Base-by-base conservation (phyloP, 1,140 invertebrate species). In the Acromyrmex heyeri region DNA sequence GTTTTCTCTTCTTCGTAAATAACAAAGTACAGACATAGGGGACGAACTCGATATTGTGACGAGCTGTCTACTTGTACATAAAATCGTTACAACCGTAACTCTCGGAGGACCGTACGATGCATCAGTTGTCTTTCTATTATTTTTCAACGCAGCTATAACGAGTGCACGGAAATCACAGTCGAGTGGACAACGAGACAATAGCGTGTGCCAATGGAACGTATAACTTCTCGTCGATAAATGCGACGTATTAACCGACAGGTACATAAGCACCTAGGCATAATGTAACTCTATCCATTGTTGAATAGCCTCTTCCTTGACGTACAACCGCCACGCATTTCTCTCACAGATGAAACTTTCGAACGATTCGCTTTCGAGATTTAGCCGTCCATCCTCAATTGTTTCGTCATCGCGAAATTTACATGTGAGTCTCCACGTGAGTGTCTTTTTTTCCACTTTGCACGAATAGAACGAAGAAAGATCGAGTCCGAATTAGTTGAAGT, bases 161-260 rank as follows among this genome's bases (percentile, higher is more conserved):
- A 82, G 38, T 30, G 69, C 69, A 30, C 79, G 69, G 79, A 48
- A 83, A 83, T 83, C 79, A 48, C 79, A 83, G 61, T 76, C 65
- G 79, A 87, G 78, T 90, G 79, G 89, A 87, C 88, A 67, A 87
- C 82, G 75, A 69, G 75, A 48, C 89, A 89, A 90, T 90, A 76
- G 88, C 86, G 75, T 48, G 69, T 70, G 73, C 30, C 61, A 64
- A 27, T 64, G 69, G 64, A 64, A 44, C 18, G 27, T 69, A 38
- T 53, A 78, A 67, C 21, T 59, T 75, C 61, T 83, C 64, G 73
- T 65, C 64, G 86, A 91, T 91, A 89, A 90, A 90, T 88, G 57
- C 82, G 48, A 50, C 69, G 90, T 64, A 91, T 86, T 79, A 86
- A 85, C 55, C 89, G 86, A 86, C 86, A 65, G 78, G 61, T 76